Evolutionary conservation across 2,797 vertebrate species (phyloP), one percentile per base, ranked within the genome.

Genomic region (Amphiprion clarkii): DNA sequence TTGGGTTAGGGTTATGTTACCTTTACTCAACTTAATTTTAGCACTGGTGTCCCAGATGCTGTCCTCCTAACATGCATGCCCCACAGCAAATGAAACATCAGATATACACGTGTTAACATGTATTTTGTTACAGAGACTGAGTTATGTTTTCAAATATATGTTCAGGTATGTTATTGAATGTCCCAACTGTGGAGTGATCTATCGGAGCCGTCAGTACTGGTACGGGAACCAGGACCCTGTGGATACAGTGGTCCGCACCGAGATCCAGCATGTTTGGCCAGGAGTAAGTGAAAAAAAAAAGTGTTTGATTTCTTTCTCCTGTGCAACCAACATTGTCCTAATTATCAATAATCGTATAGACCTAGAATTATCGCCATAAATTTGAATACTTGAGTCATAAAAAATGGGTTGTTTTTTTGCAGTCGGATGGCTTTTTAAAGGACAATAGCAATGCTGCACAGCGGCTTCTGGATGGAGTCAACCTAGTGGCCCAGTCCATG

Each of bases 401-500:
- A 42, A 71, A 27, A 1, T 5, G 84, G 31, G 48, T 55, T 64
- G 27, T 25, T 27, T 59, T 59, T 67, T 69, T 82, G 33, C 91
- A 99, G 98, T 97, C 96, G 0, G 96, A 98, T 63, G 96, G 97
- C 74, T 98, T 99, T 93, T 92, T 99, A 89, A 99, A 98, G 94
- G 98, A 99, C 93, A 99, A 99, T 89, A 97, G 97, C 92, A 99
- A 99, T 23, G 98, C 98, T 51, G 98, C 98, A 3, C 98, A 99
- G 91, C 97, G 98, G 83, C 95, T 99, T 67, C 86, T 99, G 88
- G 98, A 99, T 36, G 98, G 98, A 62, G 97, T 99, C 90, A 99
- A 97, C 94, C 96, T 97, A 78, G 97, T 99, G 95, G 97, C 98
- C 25, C 98, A 99, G 51, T 99, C 98, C 0, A 96, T 99, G 81